Base-by-base conservation (phyloP, 2,888 invertebrate species). In the Epinotia brunnichana region DNA sequence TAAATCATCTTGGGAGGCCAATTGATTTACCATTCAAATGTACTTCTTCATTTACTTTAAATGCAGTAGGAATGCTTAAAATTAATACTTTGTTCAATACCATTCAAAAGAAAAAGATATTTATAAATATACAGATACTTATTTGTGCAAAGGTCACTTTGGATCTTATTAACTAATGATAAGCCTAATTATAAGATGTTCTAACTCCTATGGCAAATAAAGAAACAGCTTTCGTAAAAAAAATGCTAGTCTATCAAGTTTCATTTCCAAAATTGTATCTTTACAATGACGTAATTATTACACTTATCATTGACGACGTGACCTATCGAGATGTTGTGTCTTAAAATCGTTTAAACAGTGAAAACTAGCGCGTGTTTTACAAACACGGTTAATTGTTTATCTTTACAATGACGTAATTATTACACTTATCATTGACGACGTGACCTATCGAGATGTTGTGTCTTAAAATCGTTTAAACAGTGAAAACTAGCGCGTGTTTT, bases 61-160 rank as follows among this genome's bases (percentile, higher is more conserved):
- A 72, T 72, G 72, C 72, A 57, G 21, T 21, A n/a, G 72, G 72
- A 72, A 72, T 72, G 67, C n/a, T 24, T 24, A 57, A 48, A 57
- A 17, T 41, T 64, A 41, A 21, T 17, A 51, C 13, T 51, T 63
- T 63, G n/a, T 39, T 9, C 57, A 24, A 13, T 41, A 61, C 9
- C 39, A 29, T 13, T 63, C 2, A 29, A 57, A 53, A 17, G 11
- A 51, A 19, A 70, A 15, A 21, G 7, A 39, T 57, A 51, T 13
- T 35, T 35, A 51, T 7, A 63, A n/a, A 63, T 5, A 35, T 53
- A 15, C 29, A 70, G 21, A 10, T 51, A 59, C 66, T 60, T 53
- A 61, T 44, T 72, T 72, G 48, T 72, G 68, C 68, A 57, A 71
- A 73, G 72, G 72, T 51, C 72, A 73, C 72, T 68, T 73, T 41